phyloP scores from a whole-genome alignment of 1,140 invertebrate genomes.

The Tetramorium parvispinum region DNA sequence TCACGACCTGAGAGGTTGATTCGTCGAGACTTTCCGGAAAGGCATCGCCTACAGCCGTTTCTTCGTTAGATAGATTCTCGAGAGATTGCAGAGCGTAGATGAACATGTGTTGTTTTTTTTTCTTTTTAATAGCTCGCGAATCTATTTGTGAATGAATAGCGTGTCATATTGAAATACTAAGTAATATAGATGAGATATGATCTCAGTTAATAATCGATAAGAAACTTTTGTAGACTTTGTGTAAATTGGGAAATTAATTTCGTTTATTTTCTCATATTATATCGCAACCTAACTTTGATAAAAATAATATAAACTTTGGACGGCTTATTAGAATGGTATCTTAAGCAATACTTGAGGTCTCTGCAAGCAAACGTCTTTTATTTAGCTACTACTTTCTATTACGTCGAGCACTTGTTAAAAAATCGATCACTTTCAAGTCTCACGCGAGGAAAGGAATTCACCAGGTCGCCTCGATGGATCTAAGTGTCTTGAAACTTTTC shows the following conservation, averaged over 20 bases:
- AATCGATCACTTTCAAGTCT: conserved; percentile 47
- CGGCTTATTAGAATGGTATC: not conserved
- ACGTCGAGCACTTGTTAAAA: conserved; percentile 9
- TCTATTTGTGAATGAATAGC: not conserved
- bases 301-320: conserved; percentile 13
- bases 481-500: conserved; percentile 63
- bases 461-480: conserved; percentile 25
- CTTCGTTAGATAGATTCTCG: conserved; percentile 59
- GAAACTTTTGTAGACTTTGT: not conserved
- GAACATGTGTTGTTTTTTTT: conserved; percentile 4
- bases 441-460: conserved; percentile 50
- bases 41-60: conserved; percentile 59
- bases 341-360: not conserved
- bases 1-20: conserved; percentile 53
- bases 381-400: conserved; percentile 17
- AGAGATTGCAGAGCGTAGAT: conserved; percentile 31
- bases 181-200: not conserved
- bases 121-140: conserved; percentile 18
- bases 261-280: not conserved
- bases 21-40: conserved; percentile 59
- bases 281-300: not conserved
- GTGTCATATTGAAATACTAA: not conserved
- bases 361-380: not conserved
- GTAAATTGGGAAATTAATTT: not conserved
- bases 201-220: not conserved